Conservation (phyloP, 2,888 invertebrate species). For the Agonopterix alstromeriana region DNA sequence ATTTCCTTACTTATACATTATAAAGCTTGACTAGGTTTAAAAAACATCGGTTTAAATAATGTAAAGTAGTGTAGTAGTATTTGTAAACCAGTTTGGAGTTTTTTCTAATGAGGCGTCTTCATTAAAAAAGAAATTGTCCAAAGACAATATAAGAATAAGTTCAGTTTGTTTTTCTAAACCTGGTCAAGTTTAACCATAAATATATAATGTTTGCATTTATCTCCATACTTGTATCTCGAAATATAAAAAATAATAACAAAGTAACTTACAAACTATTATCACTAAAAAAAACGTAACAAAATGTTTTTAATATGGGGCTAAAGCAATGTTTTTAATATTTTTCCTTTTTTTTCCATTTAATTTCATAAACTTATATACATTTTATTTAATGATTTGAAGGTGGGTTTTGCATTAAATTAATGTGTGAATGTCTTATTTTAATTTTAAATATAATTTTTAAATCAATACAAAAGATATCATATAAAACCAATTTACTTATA, state of each 20-base stretch:
- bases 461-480: too few relatives aligned
- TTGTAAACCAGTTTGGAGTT: too few relatives aligned
- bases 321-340: slow-evolving; percentile 11
- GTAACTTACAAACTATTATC: slow-evolving; percentile 19
- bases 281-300: slow-evolving; percentile 26
- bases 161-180: too few relatives aligned
- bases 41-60: too few relatives aligned
- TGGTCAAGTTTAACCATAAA: neutral
- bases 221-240: slow-evolving; percentile 1
- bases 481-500: too few relatives aligned
- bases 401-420: slow-evolving; percentile 1
- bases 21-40: too few relatives aligned
- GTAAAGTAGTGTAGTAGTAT: too few relatives aligned
- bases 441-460: neutral
- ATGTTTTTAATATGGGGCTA: slow-evolving; percentile 13
- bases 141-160: too few relatives aligned
- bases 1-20: too few relatives aligned
- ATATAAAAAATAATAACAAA: slow-evolving; percentile 15
- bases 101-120: too few relatives aligned
- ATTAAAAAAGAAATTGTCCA: too few relatives aligned
- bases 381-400: slow-evolving; percentile 1
- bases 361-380: slow-evolving; percentile 6
- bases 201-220: neutral
- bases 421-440: neutral
- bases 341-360: slow-evolving; percentile 10